Percentiles rank a stretch among this genome's conserved stretches.
Conservation (phyloP, 2,888 invertebrate genomes). For the Melieria crassipennis region DNA sequence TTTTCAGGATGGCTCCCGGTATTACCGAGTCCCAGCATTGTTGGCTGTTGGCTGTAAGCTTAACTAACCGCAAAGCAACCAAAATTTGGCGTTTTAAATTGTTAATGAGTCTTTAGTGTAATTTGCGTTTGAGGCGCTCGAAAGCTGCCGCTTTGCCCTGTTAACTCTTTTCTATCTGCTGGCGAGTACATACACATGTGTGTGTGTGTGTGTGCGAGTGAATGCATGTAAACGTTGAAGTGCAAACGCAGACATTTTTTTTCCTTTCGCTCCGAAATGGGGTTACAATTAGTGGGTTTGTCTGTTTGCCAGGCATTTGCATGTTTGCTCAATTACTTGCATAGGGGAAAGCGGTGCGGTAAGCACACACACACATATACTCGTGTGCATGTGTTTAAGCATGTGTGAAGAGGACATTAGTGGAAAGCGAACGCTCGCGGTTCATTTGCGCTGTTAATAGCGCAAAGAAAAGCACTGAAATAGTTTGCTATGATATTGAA, state of each 20-base stretch:
- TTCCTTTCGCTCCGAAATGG: neutral
- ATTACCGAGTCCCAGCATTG: neutral
- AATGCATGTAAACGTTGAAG: neutral
- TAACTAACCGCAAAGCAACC: conserved; percentile 28
- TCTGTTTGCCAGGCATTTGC: neutral
- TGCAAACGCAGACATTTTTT: too few species aligned
- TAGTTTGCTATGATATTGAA: too few species aligned
- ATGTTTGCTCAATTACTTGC: too few species aligned
- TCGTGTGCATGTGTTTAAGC: neutral
- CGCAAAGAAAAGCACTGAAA: too few species aligned
- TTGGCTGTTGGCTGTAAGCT: conserved; percentile 1
- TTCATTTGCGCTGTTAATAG: neutral
- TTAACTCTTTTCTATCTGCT: neutral
- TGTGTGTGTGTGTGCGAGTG: conserved; percentile 8
- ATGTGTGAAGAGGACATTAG: conserved; percentile 2
- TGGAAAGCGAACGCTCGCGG: neutral
- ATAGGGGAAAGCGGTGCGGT: neutral
- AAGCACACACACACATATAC: neutral
- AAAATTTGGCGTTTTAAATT: conserved; percentile 32
- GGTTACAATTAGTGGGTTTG: conserved; percentile 8
- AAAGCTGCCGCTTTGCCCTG: neutral
- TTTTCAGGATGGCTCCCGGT: too few species aligned
- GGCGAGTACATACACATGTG: neutral
- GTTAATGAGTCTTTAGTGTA: conserved; percentile 38
- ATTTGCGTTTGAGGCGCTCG: conserved; percentile 17